phyloP scores from a whole-genome alignment of 2,888 invertebrate genomes.

The Eupsilia transversa region DNA sequence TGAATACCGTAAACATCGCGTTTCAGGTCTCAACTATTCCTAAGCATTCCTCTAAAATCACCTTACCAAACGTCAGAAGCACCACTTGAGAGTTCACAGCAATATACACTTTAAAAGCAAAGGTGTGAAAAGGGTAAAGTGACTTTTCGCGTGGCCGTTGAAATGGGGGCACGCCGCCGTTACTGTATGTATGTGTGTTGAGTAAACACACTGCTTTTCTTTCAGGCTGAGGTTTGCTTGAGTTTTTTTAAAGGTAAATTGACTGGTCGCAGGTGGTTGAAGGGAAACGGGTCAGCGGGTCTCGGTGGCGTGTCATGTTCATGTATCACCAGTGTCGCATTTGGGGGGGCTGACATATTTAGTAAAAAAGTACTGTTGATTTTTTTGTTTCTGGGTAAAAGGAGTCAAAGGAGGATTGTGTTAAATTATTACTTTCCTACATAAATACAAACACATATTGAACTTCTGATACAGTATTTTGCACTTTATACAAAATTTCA shows the following conservation, averaged over 20 bases:
- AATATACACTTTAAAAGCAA: conserved; percentile 81
- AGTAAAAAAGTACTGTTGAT: background rate
- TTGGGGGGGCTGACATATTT: conserved; percentile 53
- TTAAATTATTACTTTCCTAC: background rate
- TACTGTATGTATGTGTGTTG: conserved; percentile 86
- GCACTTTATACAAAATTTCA: background rate
- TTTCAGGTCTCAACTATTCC: conserved; percentile 83
- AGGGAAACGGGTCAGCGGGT: conserved; percentile 89
- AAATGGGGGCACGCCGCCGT: conserved; percentile 85
- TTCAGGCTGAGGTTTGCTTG: conserved; percentile 82
- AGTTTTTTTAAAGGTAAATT: conserved; percentile 89
- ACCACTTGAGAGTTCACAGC: conserved; percentile 69
- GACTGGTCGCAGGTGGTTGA: conserved; percentile 87
- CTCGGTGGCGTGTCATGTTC: conserved; percentile 87
- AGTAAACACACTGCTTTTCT: conserved; percentile 88
- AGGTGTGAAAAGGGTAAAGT: conserved; percentile 77
- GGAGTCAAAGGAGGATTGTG: background rate
- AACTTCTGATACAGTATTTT: background rate
- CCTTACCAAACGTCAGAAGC: conserved; percentile 71
- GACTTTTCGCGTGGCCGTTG: conserved; percentile 76
- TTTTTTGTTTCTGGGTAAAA: background rate
- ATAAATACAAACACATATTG: background rate
- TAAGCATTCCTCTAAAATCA: conserved; percentile 77
- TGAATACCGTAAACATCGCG: conserved; percentile 86
- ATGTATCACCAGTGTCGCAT: conserved; percentile 85